Percentiles rank a stretch among this genome's conserved stretches.
Conservation (phyloP, 2,888 invertebrate genomes). For the Troilus luridus region DNA sequence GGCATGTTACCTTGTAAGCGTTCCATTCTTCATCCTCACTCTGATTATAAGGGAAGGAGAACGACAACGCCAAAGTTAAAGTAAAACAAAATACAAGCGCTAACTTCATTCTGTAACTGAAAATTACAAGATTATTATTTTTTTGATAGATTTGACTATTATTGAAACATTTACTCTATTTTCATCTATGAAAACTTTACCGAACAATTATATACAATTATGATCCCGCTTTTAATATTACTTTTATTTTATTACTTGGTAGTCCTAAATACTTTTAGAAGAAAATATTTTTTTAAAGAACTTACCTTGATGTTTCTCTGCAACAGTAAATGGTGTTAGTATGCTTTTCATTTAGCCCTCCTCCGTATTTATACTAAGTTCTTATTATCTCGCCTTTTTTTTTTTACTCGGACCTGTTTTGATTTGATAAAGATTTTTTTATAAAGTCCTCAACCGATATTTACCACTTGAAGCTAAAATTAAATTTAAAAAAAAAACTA, state of each 20-base stretch:
- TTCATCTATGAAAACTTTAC: no score
- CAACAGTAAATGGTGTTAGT: background rate
- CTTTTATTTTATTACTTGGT: no score
- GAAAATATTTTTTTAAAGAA: no score
- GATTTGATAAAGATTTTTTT: background rate
- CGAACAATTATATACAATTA: no score
- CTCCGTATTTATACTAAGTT: background rate
- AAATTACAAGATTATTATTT: background rate
- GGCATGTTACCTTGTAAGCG: background rate
- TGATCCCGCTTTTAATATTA: no score
- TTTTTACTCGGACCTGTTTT: background rate
- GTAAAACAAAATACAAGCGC: background rate
- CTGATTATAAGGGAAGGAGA: background rate
- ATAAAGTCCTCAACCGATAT: background rate
- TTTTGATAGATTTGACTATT: background rate
- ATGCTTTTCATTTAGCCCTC: background rate
- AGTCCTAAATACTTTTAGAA: no score
- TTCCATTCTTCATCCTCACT: constrained; percentile 9
- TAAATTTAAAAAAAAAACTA: no score
- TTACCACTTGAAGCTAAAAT: background rate
- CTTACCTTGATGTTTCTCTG: background rate
- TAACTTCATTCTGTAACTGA: background rate
- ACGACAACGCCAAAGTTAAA: background rate
- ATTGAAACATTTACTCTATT: no score
- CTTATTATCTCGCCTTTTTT: background rate